Percentiles rank a stretch among this genome's conserved stretches.
Conservation (phyloP, 1,140 invertebrate genomes). For the Drosophila carrolli region DNA sequence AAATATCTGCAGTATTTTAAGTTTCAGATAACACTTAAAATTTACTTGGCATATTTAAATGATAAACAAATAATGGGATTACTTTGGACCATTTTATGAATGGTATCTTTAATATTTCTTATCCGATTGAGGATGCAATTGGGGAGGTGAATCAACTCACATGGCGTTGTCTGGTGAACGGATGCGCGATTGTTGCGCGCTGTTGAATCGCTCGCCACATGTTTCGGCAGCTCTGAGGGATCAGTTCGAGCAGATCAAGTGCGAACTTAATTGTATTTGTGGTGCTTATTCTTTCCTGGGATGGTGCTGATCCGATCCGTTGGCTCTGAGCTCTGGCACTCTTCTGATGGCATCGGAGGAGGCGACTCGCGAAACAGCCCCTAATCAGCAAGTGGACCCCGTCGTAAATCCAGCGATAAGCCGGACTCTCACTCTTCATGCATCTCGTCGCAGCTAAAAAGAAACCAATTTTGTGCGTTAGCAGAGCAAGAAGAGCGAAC, state of each 20-base stretch:
- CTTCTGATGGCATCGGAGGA: conserved; percentile 55
- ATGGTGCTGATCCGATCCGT: conserved; percentile 50
- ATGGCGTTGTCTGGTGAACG: conserved; percentile 65
- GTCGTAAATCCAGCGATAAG: conserved; percentile 52
- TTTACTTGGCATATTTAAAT: too few relatives aligned
- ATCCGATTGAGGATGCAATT: conserved; percentile 4
- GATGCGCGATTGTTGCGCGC: conserved; percentile 62
- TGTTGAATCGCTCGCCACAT: conserved; percentile 60
- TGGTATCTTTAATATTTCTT: neutral
- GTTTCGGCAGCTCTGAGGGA: conserved; percentile 22
- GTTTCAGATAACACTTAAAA: too few relatives aligned
- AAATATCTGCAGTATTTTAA: too few relatives aligned
- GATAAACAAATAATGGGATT: too few relatives aligned
- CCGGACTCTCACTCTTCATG: conserved; percentile 31
- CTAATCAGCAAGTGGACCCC: conserved; percentile 63
- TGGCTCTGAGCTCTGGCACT: conserved; percentile 62
- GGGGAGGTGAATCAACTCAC: conserved; percentile 53
- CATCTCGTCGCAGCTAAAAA: conserved; percentile 45
- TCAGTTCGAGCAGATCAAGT: conserved; percentile 22
- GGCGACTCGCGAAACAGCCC: conserved; percentile 36
- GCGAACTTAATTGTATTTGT: conserved; percentile 2
- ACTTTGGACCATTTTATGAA: neutral
- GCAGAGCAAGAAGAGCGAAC: conserved; percentile 3
- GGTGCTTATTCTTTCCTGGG: conserved; percentile 5
- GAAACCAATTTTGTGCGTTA: conserved; percentile 23